Evolutionary conservation across 2,888 invertebrate species (phyloP), one percentile per base, ranked within the genome.

Genomic region (Gonocerus acuteangulatus): DNA sequence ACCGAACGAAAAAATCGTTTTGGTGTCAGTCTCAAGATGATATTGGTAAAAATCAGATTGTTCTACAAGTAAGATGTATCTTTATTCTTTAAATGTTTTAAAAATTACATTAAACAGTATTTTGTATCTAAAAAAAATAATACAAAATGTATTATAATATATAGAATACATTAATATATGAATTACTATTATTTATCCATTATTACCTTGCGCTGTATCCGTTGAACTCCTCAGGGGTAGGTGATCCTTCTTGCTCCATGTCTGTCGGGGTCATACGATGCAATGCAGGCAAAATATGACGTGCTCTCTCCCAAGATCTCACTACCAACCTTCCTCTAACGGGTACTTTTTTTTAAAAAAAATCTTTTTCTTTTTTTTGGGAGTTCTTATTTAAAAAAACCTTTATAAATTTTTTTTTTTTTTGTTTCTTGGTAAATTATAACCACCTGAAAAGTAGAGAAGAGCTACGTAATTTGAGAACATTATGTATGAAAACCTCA

Each of bases 221-320:
- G 58, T 64, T 64, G 62, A 54, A 64, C 32, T 64, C 64, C 18
- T 64, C 64, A 2, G 64, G 64, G 1, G 64, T 64, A 6, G 64
- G 64, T 22, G 64, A 64, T 27, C 49, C 54, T 62, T 64, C 64
- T 15, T 62, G 59, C 58, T 64, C 64, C 64, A 64, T 64, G 48
- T 52, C 61, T 13, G 52, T 34, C 9, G 47, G 57, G 48, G 57
- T 48, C 62, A 54, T 58, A 48, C 16, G 48, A 48, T 15, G 19
- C 23, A 22, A 48, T 16, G 19, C 22, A 22, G 19, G 19, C 15
- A 9, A 3, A n/a, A 9, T n/a, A 39, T 4, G 15, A n/a, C 13
- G 4, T 4, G 4, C n/a, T 39, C 39, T 39, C 22, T n/a, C 23
- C 22, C 48, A n/a, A n/a, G 11, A 23, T 11, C 13, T 48, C 27